These are phyloP conservation scores for Panurus biarmicus DNA, from an alignment of 2,113 vertebrate species.

Conservation along the genomic window DNA sequence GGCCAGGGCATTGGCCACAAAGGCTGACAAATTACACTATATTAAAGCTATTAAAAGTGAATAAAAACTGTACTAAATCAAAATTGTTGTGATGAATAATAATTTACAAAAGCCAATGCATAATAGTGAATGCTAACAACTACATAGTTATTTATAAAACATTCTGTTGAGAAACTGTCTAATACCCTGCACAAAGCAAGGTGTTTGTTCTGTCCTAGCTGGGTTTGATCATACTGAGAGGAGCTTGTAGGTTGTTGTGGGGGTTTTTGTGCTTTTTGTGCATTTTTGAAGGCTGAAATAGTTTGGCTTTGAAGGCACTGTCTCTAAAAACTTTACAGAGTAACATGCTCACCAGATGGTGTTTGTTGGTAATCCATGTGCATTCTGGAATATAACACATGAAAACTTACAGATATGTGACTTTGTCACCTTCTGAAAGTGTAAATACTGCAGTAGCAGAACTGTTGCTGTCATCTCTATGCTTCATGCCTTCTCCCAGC, in stretches of 20 bases:
- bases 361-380: background rate
- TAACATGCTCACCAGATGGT: background rate
- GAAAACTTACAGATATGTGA: background rate
- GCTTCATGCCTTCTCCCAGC: background rate
- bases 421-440: background rate
- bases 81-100: background rate
- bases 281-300: background rate
- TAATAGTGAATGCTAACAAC: background rate
- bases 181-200: background rate
- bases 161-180: background rate
- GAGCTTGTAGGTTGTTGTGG: background rate
- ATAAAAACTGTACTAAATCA: background rate
- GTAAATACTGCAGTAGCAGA: background rate
- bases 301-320: background rate
- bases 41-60: background rate
- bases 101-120: background rate
- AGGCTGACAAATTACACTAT: background rate
- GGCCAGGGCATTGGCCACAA: background rate
- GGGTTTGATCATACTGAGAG: background rate
- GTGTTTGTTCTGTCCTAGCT: background rate
- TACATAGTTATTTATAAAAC: background rate
- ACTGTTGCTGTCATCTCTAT: background rate
- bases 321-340: background rate
- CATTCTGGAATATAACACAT: background rate
- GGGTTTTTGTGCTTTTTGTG: accelerated